Conservation (phyloP, 2,797 vertebrate genomes). For the Anabas testudineus region DNA sequence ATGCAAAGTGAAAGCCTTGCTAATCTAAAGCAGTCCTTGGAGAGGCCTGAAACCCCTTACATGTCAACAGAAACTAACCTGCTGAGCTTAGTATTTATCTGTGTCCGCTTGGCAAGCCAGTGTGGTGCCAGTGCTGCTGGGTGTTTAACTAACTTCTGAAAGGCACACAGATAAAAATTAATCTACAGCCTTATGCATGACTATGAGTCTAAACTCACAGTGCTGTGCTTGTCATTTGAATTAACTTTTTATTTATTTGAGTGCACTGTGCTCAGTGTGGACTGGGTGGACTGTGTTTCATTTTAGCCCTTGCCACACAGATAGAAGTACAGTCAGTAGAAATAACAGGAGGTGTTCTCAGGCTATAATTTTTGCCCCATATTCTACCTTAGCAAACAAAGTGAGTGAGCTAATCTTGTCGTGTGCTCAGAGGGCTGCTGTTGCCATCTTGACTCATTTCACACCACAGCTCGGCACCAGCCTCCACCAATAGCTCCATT, state of each 20-base stretch:
- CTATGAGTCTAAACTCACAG: conserved; percentile 39
- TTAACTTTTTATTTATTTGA: conserved; percentile 26
- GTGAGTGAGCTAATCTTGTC: conserved; percentile 76
- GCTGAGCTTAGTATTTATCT: conserved; percentile 75
- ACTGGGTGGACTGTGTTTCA: conserved; percentile 50
- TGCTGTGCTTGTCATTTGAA: conserved; percentile 54
- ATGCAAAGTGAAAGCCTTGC: conserved; percentile 61
- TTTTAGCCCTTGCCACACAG: conserved; percentile 57
- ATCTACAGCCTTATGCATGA: conserved; percentile 53
- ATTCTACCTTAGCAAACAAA: conserved; percentile 72
- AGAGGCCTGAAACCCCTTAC: conserved; percentile 68
- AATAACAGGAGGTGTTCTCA: conserved; percentile 67
- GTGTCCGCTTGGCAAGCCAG: conserved; percentile 67
- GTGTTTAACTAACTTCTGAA: conserved; percentile 71
- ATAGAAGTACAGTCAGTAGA: conserved; percentile 46
- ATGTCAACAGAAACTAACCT: conserved; percentile 79
- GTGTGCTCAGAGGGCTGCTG: conserved; percentile 67
- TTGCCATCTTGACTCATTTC: conserved; percentile 71
- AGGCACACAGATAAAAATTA: conserved; percentile 65
- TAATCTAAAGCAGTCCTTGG: conserved; percentile 75
- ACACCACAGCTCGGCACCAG: conserved; percentile 66
- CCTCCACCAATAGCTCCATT: conserved; percentile 87
- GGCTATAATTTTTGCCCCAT: conserved; percentile 65
- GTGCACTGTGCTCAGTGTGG: conserved; percentile 25
- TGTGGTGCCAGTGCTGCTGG: conserved; percentile 64